These are phyloP conservation scores for Zeugodacus cucurbitae DNA, from an alignment of 1,140 invertebrate genomes.

Conservation along the genomic window DNA sequence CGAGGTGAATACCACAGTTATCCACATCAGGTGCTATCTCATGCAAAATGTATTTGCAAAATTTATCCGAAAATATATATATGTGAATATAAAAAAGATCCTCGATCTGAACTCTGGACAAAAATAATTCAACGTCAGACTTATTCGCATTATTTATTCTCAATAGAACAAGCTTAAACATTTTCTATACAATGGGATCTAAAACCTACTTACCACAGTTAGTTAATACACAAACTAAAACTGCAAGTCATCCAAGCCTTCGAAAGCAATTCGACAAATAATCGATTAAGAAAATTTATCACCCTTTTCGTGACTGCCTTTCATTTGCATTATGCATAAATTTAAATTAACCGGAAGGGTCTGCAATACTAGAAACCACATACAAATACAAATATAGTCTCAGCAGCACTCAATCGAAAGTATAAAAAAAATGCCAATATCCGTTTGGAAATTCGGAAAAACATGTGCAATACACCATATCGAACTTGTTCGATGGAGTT, in stretches of 20 bases:
- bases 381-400: conserved; percentile 8
- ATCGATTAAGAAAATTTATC: conserved; percentile 18
- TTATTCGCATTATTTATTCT: no score
- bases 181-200: no score
- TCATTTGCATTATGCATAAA: conserved; percentile 7
- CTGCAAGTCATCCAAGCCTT: neutral
- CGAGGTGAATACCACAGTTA: no score
- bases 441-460: neutral
- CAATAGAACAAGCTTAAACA: no score
- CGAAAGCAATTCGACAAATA: neutral
- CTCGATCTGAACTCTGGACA: no score
- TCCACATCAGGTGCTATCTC: no score
- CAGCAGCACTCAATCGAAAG: neutral
- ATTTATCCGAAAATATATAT: no score
- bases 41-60: no score
- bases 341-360: conserved; percentile 38
- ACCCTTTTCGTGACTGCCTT: neutral
- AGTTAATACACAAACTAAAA: neutral
- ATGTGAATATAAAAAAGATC: no score
- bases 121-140: no score
- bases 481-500: neutral
- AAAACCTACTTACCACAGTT: no score
- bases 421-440: conserved; percentile 36
- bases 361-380: conserved; percentile 20
- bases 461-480: neutral